Base-by-base conservation (phyloP, 2,797 vertebrate genomes). In the Coreius guichenoti region DNA sequence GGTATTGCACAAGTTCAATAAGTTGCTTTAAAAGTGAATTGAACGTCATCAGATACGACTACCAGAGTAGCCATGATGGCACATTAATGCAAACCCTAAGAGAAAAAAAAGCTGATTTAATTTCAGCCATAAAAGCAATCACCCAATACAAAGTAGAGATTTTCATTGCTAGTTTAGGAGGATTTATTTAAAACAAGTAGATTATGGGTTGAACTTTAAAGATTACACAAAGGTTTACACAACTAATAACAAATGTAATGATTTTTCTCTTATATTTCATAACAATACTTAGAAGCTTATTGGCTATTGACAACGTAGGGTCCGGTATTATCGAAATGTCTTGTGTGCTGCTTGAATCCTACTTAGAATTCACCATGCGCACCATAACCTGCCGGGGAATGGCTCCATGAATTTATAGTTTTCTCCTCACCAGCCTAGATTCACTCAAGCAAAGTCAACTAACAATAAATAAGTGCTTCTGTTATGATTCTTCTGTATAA, bases 401-500 rank as follows among this genome's bases (percentile, higher is more conserved):
- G 80, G 56, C 58, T 74, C 68, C 17, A 49, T 78, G 63, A 74
- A 84, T 84, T 79, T 74, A 82, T 17, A 75, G 78, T 63, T 78
- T 84, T 23, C 61, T 74, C 33, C 14, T 79, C 79, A 75, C 65
- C 14, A 82, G 58, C 19, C 51, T 56, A 65, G 47, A 70, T 82
- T 79, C 39, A 78, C 81, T 47, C 74, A 75, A 86, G 65, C 61
- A 81, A 73, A 77, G 80, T 73, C 68, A 61, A 83, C 89, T 86
- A 75, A 78, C 61, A 51, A 79, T 21, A 65, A 29, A 39, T 12
- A 84, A 61, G 67, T 81, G 68, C 61, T 72, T 85, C 61, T 87
- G 70, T 45, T 61, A 77, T 73, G 45, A n/a, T 72, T 81, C 23
- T 73, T 56, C 31, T 85, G 79, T 73, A 26, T 77, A 76, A 26